Evolutionary conservation across 2,113 vertebrate genomes (phyloP).

Genomic region (Siniperca knerii): DNA sequence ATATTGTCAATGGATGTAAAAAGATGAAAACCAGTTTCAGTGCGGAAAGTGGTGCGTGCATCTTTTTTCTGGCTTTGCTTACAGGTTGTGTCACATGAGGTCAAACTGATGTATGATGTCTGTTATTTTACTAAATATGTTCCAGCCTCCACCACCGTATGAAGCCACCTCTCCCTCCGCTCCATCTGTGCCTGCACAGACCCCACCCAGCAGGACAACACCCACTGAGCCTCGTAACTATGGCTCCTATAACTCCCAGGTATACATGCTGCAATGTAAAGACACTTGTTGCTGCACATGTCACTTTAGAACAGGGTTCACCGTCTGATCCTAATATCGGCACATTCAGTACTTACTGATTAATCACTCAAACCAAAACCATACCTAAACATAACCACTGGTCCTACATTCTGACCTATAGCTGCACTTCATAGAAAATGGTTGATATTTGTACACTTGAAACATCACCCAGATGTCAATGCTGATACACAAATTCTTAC

Average conservation of each 20-base stretch:
- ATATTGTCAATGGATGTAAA: too few species aligned
- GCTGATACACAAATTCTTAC: background rate
- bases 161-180: conserved; percentile 79
- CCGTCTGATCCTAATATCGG: background rate
- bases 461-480: background rate
- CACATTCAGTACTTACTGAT: background rate
- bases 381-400: background rate
- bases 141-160: conserved; percentile 86
- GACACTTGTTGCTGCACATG: background rate
- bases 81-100: background rate
- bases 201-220: conserved; percentile 84
- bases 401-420: background rate
- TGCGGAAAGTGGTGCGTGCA: background rate
- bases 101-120: background rate
- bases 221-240: conserved; percentile 93
- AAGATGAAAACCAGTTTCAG: background rate
- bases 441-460: background rate
- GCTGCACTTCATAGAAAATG: background rate
- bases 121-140: background rate
- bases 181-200: conserved; percentile 67
- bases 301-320: background rate
- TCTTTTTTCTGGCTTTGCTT: background rate
- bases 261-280: conserved; percentile 28
- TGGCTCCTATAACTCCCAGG: conserved; percentile 93
- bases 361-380: background rate